Percentiles rank a stretch among this genome's conserved stretches.
These are phyloP conservation scores for Chouioia cunea DNA, from an alignment of 2,888 invertebrate species.

Conservation along the genomic window DNA sequence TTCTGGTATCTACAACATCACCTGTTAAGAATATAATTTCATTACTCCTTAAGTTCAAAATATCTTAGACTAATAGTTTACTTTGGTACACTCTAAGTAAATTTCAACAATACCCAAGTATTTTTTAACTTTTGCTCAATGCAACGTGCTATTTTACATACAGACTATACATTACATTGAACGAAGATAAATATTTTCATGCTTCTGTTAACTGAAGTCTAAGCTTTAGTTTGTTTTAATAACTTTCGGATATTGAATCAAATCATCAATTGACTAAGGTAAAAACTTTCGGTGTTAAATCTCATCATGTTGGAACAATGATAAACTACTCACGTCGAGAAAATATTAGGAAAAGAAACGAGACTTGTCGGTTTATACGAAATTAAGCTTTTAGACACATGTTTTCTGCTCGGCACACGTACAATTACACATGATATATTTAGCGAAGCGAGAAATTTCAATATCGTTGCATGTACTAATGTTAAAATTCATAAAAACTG, in stretches of 20 bases:
- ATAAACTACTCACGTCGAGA: too few species aligned
- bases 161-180: constrained; percentile 14
- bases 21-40: constrained; percentile 55
- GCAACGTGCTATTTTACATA: not conserved
- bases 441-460: not conserved
- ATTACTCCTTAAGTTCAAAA: constrained; percentile 47
- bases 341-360: too few species aligned
- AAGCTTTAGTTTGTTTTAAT: too few species aligned
- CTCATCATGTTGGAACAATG: too few species aligned
- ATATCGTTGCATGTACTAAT: constrained; percentile 5
- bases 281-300: too few species aligned
- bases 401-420: too few species aligned
- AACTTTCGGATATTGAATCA: too few species aligned
- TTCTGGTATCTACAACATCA: constrained; percentile 55
- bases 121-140: not conserved
- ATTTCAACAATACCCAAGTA: constrained; percentile 39
- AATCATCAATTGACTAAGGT: too few species aligned
- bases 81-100: constrained; percentile 17
- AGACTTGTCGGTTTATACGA: too few species aligned
- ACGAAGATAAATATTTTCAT: not conserved
- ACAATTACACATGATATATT: too few species aligned
- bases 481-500: not conserved
- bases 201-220: too few species aligned
- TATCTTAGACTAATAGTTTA: not conserved
- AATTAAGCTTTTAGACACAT: too few species aligned